Evolutionary conservation across 1,140 invertebrate genomes (phyloP), one percentile per base, ranked within the genome.

Genomic region (Globodera ellingtonae): DNA sequence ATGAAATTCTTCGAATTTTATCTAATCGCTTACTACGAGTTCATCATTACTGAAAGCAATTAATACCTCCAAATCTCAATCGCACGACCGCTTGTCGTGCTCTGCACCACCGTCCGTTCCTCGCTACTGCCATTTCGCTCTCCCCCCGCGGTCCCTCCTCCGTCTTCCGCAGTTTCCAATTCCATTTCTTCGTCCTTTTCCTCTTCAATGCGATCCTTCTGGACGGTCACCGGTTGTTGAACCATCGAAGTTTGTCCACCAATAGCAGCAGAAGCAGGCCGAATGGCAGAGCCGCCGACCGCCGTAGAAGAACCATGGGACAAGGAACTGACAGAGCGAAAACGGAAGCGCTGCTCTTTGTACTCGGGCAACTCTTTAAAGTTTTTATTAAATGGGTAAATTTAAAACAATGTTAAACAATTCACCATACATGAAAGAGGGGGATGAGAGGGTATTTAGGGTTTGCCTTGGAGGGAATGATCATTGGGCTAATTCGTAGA

Each of bases 281-380:
- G 62, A 74, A 44, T 59, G 6, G 52, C 15, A 44, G 72, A 56
- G n/a, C 72, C 52, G 35, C 35, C 35, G 72, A 52, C 48, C 15
- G 72, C 52, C 8, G 62, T 35, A 6, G 75, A 76, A 44, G 75
- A 47, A 59, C 59, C 24, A 15, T 80, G 80, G 73, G 81, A 82
- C 10, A 88, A 56, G 5, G 81, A 86, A 21, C 52, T 72, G 65
- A 87, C 79, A 44, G 78, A 78, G 18, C 65, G 47, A 35, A 77
- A 82, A 70, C 84, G 81, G 50, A 82, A 76, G 65, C 76, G 82
- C 72, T 88, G 81, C 81, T 86, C 90, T 74, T 87, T 86, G 84
- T 91, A 92, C 86, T 89, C 90, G 46, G 91, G 91, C 24, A 93
- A 89, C 87, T 93, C 94, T 80, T 18, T 76, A 71, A 7, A 13